Conservation (phyloP, 2,888 invertebrate species). For the Noctua comes region DNA sequence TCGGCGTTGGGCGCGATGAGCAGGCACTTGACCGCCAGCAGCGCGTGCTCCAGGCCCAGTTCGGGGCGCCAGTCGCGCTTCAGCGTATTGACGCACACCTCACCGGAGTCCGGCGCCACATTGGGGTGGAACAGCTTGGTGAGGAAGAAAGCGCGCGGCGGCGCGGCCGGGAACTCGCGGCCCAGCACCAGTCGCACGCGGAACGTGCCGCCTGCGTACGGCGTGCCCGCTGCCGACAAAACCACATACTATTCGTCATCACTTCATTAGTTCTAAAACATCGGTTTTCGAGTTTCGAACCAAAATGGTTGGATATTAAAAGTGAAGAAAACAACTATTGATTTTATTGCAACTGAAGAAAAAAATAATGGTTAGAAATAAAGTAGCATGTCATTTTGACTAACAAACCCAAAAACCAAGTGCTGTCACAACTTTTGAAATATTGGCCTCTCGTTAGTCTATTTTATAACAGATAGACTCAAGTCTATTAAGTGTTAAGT, state of each 20-base stretch:
- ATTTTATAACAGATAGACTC: too few species aligned
- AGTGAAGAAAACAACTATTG: not conserved
- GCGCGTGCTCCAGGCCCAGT: slow-evolving; percentile 98
- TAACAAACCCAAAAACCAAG: not conserved
- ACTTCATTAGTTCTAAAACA: not conserved
- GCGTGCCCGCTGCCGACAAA: slow-evolving; percentile 94
- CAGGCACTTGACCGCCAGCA: slow-evolving; percentile 97
- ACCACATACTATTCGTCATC: not conserved
- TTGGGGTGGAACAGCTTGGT: slow-evolving; percentile 99
- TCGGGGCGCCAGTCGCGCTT: slow-evolving; percentile 99
- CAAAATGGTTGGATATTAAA: not conserved
- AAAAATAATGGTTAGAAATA: not conserved
- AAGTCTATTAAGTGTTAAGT: not conserved
- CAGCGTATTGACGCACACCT: slow-evolving; percentile 98
- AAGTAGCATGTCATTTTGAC: not conserved
- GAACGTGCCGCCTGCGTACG: slow-evolving; percentile 97
- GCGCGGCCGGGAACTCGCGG: slow-evolving; percentile 97
- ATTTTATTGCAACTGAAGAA: not conserved
- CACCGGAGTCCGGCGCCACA: slow-evolving; percentile 96
- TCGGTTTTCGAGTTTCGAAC: not conserved
- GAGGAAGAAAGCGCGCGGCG: slow-evolving; percentile 97
- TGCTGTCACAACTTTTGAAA: not conserved
- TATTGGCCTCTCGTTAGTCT: not conserved
- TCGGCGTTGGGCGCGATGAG: slow-evolving; percentile 99
- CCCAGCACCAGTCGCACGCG: slow-evolving; percentile 96